Percentiles rank a stretch among this genome's conserved stretches.
Conservation (phyloP, 2,113 vertebrate species). For the Octodon degus region DNA sequence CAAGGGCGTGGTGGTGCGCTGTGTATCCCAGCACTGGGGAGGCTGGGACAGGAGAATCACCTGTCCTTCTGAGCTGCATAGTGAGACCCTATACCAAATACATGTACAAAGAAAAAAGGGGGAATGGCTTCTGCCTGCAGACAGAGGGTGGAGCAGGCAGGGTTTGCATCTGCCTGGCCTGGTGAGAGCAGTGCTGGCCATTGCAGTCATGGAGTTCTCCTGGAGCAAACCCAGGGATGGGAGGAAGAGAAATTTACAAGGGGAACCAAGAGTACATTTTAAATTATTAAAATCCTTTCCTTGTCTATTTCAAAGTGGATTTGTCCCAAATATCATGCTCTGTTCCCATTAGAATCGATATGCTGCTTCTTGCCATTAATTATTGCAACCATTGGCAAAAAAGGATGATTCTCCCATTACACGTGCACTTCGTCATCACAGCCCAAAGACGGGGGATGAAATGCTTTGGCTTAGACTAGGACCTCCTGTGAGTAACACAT, state of each 20-base stretch:
- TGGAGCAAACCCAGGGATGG: neutral
- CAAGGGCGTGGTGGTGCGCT: no score
- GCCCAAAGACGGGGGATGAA: neutral
- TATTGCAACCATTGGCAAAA: neutral
- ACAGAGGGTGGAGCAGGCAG: neutral
- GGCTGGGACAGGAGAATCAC: no score
- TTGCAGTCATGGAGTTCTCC: neutral
- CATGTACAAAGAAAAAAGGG: neutral
- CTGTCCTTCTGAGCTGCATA: no score
- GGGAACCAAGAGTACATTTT: neutral
- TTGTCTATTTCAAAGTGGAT: neutral
- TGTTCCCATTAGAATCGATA: neutral
- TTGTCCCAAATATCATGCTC: neutral
- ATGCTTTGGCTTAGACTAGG: neutral
- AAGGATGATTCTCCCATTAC: neutral
- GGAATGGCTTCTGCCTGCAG: neutral
- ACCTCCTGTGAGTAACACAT: neutral
- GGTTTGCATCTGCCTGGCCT: neutral
- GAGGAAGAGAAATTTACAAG: neutral
- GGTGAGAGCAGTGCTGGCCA: rapidly evolving
- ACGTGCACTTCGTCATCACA: neutral
- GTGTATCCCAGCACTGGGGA: no score
- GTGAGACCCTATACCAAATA: no score
- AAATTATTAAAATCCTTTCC: slow-evolving; percentile 15
- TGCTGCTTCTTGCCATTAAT: neutral